Conservation (phyloP, 2,797 vertebrate species). For the Falco rusticolus region DNA sequence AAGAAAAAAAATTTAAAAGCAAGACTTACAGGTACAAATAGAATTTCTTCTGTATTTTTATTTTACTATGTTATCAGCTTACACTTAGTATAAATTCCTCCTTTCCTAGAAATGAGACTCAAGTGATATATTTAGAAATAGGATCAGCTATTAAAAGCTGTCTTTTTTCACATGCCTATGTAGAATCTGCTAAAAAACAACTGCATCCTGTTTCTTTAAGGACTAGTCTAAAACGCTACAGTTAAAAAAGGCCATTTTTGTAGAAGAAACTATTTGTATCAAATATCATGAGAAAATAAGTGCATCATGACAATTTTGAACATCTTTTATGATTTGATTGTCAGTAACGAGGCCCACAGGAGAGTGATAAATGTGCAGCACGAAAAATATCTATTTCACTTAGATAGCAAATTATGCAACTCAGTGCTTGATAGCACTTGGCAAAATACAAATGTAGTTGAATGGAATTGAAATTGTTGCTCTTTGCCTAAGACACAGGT, state of each 20-base stretch:
- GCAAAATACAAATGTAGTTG: constrained; percentile 94
- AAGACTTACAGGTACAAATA: background rate
- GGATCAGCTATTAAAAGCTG: constrained; percentile 31
- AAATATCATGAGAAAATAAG: constrained; percentile 81
- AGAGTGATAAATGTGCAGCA: constrained; percentile 86
- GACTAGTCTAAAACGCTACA: constrained; percentile 48
- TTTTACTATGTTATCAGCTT: constrained; percentile 33
- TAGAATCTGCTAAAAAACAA: constrained; percentile 38
- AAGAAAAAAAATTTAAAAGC: background rate
- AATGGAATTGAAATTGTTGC: constrained; percentile 95
- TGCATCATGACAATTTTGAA: constrained; percentile 81
- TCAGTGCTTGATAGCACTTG: constrained; percentile 84
- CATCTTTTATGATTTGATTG: constrained; percentile 82
- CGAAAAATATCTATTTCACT: constrained; percentile 85
- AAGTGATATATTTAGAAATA: constrained; percentile 59
- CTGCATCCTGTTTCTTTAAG: constrained; percentile 69
- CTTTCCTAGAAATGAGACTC: constrained; percentile 43
- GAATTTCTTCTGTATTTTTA: constrained; percentile 30
- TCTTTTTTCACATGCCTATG: background rate
- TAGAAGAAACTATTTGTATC: constrained; percentile 80
- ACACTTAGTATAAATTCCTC: background rate
- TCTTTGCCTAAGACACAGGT: constrained; percentile 92
- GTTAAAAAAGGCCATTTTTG: constrained; percentile 70
- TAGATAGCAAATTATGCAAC: constrained; percentile 83
- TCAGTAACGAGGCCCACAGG: constrained; percentile 83